Evolutionary conservation across 2,888 invertebrate genomes (phyloP), one percentile per base, ranked within the genome.

Genomic region (Watsonalla binaria): DNA sequence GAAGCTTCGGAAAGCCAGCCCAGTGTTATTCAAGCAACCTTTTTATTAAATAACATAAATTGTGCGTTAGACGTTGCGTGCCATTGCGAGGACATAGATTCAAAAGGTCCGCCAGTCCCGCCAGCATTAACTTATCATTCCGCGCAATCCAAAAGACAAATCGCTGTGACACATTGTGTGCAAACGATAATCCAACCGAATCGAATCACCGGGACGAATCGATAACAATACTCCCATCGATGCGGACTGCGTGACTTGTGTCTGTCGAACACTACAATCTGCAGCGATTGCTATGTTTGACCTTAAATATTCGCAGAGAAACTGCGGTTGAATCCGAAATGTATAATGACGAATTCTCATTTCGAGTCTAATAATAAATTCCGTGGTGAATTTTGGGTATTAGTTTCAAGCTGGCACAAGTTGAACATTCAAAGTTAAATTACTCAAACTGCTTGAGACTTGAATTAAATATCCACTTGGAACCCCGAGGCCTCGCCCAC

Each of bases 121-220:
- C 37, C 15, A 37, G 15, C 2, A 37, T 49, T 37, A 49, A 37
- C 37, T 14, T 49, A 48, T 37, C 49, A 49, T 39, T 8, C 34
- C 49, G 39, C 39, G 15, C 14, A 37, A 49, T 39, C 49, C 34
- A 37, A 49, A 49, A 14, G 15, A 54, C 51, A 45, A 58, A 55
- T 53, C 52, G 52, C 53, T 48, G 54, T 60, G 65, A 68, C 65
- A 65, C 59, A 62, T 62, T 53, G 54, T 56, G 49, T 49, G 49
- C 49, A 49, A 54, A 51, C 57, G 51, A 54, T 64, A 61, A 68
- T 67, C 60, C 60, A 61, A 60, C 57, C 67, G 67, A 47, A 62
- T 62, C 66, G 58, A 59, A 66, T 57, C 52, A 52, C 47, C 52
- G 61, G 61, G 63, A 68, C 65, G 56, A 70, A 74, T 72, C 70